Evolutionary conservation across 2,113 vertebrate species (phyloP), one percentile per base, ranked within the genome.

Genomic region (Phalacrocorax pelagicus): DNA sequence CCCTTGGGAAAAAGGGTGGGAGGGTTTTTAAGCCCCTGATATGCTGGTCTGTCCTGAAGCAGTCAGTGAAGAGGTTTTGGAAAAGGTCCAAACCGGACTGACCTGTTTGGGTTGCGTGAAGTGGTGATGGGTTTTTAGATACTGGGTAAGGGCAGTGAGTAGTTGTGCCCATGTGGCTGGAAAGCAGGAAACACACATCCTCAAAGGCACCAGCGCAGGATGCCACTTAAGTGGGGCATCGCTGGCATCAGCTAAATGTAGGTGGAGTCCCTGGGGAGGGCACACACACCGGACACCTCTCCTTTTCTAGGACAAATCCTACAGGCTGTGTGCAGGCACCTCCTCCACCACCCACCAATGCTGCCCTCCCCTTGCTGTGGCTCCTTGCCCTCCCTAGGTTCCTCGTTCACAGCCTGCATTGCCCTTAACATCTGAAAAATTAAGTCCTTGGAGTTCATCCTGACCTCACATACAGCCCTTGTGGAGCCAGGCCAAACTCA

Each of bases 281-380:
- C 75, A 19, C 17, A 15, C 18, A 32, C 8, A 2, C 34, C 6
- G 8, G 49, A 61, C 3, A 2, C 34, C 17, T 47, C 19, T 30
- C 52, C 52, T 30, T 61, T 61, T 27, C 0, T 0, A 59, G 58
- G n/a, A 51, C 47, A 77, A 27, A 71, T 30, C 47, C 30, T 46
- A 22, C 27, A 66, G 23, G 24, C 12, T 61, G 19, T n/a, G 24
- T 65, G 40, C 82, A 78, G 32, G 26, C 36, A 38, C 51, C 29
- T 61, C 38, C 34, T 77, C 44, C 36, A 23, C 12, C 47, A 59
- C 13, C 21, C 14, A 20, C 27, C 11, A 3, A 16, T 19, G 44
- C 9, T 73, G 29, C 22, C 12, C 23, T n/a, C 36, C 7, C 11
- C 6, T 52, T 0, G 0, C n/a, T 2, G 1, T 20, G 44, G 16